Base-by-base conservation (phyloP, 2,888 invertebrate genomes). In the Anaspis maculata region DNA sequence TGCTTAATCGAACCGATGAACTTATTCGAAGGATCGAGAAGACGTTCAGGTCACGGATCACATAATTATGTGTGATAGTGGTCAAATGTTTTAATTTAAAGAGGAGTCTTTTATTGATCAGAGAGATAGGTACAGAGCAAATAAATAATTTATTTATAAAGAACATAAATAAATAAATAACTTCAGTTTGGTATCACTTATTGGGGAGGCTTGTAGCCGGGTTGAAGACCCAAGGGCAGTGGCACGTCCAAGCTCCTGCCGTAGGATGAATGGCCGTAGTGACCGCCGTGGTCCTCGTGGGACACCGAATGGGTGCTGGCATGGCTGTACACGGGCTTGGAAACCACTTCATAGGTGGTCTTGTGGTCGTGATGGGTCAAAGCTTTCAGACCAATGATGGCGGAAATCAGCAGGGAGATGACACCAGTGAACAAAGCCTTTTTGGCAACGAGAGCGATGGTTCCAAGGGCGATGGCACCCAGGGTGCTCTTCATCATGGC, bases 301-400 rank as follows among this genome's bases (percentile, higher is more conserved):
- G 79, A 79, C 2, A 70, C 62, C 25, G 73, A 73, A 52, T 82
- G 80, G 1, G 77, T 74, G 50, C 79, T 77, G 2, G 78, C 71
- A 51, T 79, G 79, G 1, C 77, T 74, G 58, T 86, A 85, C 0
- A 87, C 70, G 0, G 87, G 87, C 48, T 87, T 87, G 25, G 85
- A 79, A 5, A 88, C 80, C 39, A 88, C 84, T 65, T 88, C 87
- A 56, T 88, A 88, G 0, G 86, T 86, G 5, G 86, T 84, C 53
- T 81, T 81, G 41, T 78, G 76, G 1, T 82, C 80, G 2, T 76
- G 73, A 1, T 73, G 63, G 2, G 81, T 72, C 12, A 86, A 61
- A 0, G 80, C 74, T 53, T 86, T 86, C 34, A 87, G 66, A 0
- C 86, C 86, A 33, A 85, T 73, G 40, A 86, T 77, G 0, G 79